phyloP scores from a whole-genome alignment of 2,888 invertebrate species.

The Alloplasta piceator region DNA sequence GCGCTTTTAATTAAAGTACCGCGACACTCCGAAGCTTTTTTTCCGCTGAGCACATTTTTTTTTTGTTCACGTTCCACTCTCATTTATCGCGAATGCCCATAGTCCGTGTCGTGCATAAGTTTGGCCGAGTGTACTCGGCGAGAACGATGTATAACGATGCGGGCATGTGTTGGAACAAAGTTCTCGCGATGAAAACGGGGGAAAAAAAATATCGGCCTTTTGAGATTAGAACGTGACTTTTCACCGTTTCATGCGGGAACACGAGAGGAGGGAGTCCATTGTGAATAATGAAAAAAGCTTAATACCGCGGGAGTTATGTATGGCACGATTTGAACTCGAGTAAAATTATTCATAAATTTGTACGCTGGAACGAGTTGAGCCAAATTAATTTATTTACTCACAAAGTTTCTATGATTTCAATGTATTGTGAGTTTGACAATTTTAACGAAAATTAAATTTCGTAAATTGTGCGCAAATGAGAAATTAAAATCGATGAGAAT shows the following conservation, averaged over 20 bases:
- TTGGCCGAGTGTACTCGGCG: background rate
- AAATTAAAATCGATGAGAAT: too few species aligned
- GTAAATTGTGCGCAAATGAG: background rate
- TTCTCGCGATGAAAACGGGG: conserved; percentile 3
- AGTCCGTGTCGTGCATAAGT: background rate
- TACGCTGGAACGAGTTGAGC: background rate
- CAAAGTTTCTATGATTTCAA: too few species aligned
- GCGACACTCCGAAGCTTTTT: conserved; percentile 27
- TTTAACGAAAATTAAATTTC: background rate
- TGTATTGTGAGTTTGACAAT: too few species aligned
- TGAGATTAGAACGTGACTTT: conserved; percentile 18
- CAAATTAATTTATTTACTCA: background rate
- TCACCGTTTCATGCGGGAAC: background rate
- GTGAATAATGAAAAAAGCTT: too few species aligned
- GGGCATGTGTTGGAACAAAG: conserved; percentile 6
- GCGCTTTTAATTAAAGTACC: conserved; percentile 77
- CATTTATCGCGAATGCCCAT: conserved; percentile 8
- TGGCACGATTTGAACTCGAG: background rate
- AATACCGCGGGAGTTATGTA: too few species aligned
- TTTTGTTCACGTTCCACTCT: conserved; percentile 2
- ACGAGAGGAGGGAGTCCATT: too few species aligned
- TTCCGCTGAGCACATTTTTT: conserved; percentile 5
- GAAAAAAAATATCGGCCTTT: conserved; percentile 8
- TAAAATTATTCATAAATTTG: background rate
- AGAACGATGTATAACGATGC: conserved; percentile 4